Evolutionary conservation across 2,797 vertebrate genomes (phyloP).

Genomic region (Ptychobarbus kaznakovi): DNA sequence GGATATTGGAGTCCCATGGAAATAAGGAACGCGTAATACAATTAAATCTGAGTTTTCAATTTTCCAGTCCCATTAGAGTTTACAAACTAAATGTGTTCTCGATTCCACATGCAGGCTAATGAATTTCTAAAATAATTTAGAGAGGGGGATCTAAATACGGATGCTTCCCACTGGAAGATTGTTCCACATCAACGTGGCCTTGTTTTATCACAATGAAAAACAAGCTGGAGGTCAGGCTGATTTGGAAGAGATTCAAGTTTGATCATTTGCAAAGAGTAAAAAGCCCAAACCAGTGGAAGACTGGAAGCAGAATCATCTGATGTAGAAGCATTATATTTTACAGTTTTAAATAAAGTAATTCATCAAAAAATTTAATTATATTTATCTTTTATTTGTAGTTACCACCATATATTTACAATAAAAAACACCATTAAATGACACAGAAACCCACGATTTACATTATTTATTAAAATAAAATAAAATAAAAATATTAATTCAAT

Average conservation of each 20-base stretch:
- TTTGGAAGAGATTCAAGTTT: background rate
- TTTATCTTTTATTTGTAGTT: background rate
- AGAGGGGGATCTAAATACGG: slow-evolving; percentile 57
- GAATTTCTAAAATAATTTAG: slow-evolving; percentile 75
- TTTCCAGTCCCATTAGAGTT: slow-evolving; percentile 78
- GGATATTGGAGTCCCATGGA: slow-evolving; percentile 81
- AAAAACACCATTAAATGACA: background rate
- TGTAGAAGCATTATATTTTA: background rate
- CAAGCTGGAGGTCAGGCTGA: background rate
- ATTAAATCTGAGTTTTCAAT: slow-evolving; percentile 85
- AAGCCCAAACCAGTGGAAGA: background rate
- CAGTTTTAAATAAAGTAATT: background rate
- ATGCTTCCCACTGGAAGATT: slow-evolving; percentile 39
- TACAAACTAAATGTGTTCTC: slow-evolving; percentile 76
- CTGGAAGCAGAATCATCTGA: background rate
- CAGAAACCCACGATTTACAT: background rate
- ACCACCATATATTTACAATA: too few species aligned
- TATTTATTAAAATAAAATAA: background rate
- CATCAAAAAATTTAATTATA: too few species aligned
- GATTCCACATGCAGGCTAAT: slow-evolving; percentile 68
- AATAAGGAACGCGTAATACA: slow-evolving; percentile 75
- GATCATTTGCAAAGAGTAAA: background rate
- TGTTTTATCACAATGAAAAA: slow-evolving; percentile 26
- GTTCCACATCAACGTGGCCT: slow-evolving; percentile 60
- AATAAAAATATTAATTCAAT: background rate